Percentiles rank a stretch among this genome's conserved stretches.
These are phyloP conservation scores for Ctena decussata DNA, from an alignment of 2,888 invertebrate species.

Conservation along the genomic window DNA sequence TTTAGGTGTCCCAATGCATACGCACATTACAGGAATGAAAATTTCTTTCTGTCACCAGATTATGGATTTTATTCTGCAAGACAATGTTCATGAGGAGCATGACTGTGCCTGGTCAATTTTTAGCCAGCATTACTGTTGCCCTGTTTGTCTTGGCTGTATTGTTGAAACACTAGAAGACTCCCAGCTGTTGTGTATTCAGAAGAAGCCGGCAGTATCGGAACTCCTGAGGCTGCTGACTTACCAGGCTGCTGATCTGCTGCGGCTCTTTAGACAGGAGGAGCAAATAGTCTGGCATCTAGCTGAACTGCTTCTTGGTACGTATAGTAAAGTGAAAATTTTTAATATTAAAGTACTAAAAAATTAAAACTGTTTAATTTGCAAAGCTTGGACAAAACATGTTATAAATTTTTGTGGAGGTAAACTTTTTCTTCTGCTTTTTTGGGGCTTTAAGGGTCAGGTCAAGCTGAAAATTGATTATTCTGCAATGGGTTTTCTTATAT, in stretches of 20 bases:
- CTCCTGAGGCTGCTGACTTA: conserved; percentile 59
- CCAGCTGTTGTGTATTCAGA: conserved; percentile 57
- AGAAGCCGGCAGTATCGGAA: conserved; percentile 65
- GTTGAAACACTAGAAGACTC: conserved; percentile 66
- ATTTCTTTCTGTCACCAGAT: too few relatives aligned
- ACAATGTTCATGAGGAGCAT: conserved; percentile 60
- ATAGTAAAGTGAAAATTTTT: too few relatives aligned
- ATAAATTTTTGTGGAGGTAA: too few relatives aligned
- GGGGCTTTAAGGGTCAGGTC: too few relatives aligned
- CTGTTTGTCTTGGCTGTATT: conserved; percentile 72
- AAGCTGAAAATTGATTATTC: too few relatives aligned
- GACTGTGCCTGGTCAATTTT: conserved; percentile 61
- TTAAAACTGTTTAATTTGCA: too few relatives aligned
- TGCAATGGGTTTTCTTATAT: too few relatives aligned
- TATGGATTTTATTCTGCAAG: conserved; percentile 54
- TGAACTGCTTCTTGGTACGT: conserved; percentile 64
- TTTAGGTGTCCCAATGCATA: too few relatives aligned
- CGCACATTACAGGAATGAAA: too few relatives aligned
- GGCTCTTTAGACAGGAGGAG: conserved; percentile 62
- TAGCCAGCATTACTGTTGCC: conserved; percentile 45
- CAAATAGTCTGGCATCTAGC: conserved; percentile 64
- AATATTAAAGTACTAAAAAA: too few relatives aligned
- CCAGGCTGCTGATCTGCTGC: conserved; percentile 50
- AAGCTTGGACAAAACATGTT: too few relatives aligned
- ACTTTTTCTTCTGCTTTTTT: too few relatives aligned